Conservation (phyloP, 2,888 invertebrate genomes). For the Salpingus planirostris region DNA sequence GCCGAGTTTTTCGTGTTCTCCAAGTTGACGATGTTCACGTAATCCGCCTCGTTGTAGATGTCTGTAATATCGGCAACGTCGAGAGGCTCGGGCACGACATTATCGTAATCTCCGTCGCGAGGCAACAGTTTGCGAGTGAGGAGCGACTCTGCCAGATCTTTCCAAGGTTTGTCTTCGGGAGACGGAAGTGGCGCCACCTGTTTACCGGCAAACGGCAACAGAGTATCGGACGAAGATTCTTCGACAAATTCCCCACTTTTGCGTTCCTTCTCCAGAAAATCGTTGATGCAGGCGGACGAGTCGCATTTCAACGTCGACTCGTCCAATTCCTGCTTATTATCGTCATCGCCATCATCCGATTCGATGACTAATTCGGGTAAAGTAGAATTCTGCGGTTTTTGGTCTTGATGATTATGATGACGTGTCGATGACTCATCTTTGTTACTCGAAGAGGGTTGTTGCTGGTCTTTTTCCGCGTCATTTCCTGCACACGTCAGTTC, state of each 20-base stretch:
- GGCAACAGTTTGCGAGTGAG: constrained; percentile 13
- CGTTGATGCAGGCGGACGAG: neutral
- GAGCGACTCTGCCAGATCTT: constrained; percentile 31
- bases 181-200: constrained; percentile 37
- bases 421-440: no score
- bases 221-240: constrained; percentile 10
- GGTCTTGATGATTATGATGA: neutral
- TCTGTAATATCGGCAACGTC: constrained; percentile 9
- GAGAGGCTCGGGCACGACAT: neutral
- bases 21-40: constrained; percentile 26
- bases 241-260: constrained; percentile 1
- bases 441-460: neutral
- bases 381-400: neutral
- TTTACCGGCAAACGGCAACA: constrained; percentile 3
- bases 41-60: constrained; percentile 26
- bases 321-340: neutral
- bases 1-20: constrained; percentile 24
- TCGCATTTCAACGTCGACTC: neutral
- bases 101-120: neutral
- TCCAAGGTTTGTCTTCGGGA: constrained; percentile 41
- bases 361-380: neutral
- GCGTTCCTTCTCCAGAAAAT: neutral
- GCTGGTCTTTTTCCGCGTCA: constrained; percentile 20
- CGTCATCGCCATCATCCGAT: neutral
- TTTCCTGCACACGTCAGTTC: constrained; percentile 36